phyloP scores from a whole-genome alignment of 2,113 vertebrate genomes.

The Cathartes aura region DNA sequence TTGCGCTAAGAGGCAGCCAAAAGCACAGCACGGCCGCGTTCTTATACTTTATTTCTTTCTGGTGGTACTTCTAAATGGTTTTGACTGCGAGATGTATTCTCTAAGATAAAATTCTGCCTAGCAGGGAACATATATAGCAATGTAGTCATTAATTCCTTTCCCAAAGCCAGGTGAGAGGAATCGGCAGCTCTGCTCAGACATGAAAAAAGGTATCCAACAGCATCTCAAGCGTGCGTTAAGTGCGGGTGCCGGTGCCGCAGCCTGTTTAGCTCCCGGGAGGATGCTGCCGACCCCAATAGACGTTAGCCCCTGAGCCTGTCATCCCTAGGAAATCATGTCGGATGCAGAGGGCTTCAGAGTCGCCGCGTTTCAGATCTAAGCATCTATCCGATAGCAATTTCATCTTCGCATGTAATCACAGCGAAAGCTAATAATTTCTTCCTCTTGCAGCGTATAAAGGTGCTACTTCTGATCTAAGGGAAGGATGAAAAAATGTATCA shows the following conservation, averaged over 20 bases:
- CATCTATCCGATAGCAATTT: not conserved
- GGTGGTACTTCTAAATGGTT: not conserved
- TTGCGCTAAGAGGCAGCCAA: not conserved
- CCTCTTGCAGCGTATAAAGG: not conserved
- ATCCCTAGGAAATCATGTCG: not conserved
- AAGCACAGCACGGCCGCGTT: not conserved
- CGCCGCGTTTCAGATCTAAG: not conserved
- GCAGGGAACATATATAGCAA: not conserved
- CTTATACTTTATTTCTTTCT: accelerated
- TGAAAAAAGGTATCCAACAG: not conserved
- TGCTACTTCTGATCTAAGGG: not conserved
- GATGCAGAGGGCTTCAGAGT: not conserved
- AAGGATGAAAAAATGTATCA: not conserved
- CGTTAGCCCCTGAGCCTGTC: not conserved
- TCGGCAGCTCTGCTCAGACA: not conserved
- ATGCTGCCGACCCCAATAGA: not conserved
- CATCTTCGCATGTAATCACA: not conserved
- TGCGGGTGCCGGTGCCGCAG: not conserved
- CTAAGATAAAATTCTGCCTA: not conserved
- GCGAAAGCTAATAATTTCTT: not conserved
- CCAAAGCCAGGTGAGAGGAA: not conserved
- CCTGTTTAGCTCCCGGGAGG: not conserved
- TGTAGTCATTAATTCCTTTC: not conserved
- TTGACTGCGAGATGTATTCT: not conserved
- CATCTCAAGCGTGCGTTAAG: not conserved